These are phyloP conservation scores for Orcinus orca DNA, from an alignment of 2,113 vertebrate genomes.

Conservation along the genomic window DNA sequence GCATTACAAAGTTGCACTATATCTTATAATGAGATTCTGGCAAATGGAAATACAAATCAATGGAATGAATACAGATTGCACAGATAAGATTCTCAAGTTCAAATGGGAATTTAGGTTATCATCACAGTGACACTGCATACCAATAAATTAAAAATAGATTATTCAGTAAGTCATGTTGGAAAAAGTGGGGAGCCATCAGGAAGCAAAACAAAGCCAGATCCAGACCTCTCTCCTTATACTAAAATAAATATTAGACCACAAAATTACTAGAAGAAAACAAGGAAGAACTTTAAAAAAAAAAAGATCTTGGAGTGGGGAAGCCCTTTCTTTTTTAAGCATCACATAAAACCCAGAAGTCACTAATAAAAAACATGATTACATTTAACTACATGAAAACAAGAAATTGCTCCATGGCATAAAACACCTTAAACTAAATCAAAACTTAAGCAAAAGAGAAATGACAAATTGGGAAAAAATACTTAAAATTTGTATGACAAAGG, in stretches of 20 bases:
- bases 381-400: neutral
- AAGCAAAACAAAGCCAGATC: neutral
- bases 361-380: neutral
- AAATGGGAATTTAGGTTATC: neutral
- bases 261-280: slow-evolving; percentile 11
- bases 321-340: neutral
- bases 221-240: neutral
- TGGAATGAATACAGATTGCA: neutral
- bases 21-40: slow-evolving; percentile 1
- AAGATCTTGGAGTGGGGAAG: neutral
- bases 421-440: neutral
- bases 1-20: neutral
- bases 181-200: neutral
- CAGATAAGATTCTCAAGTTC: neutral
- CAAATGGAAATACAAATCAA: neutral
- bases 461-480: neutral
- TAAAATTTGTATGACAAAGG: neutral
- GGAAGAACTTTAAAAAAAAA: neutral
- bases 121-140: neutral
- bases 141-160: neutral
- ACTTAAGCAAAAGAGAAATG: neutral
- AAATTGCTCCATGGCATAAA: neutral
- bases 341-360: neutral
- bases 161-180: neutral
- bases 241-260: neutral